Conservation (phyloP, 2,113 vertebrate genomes). For the Mellivora capensis region DNA sequence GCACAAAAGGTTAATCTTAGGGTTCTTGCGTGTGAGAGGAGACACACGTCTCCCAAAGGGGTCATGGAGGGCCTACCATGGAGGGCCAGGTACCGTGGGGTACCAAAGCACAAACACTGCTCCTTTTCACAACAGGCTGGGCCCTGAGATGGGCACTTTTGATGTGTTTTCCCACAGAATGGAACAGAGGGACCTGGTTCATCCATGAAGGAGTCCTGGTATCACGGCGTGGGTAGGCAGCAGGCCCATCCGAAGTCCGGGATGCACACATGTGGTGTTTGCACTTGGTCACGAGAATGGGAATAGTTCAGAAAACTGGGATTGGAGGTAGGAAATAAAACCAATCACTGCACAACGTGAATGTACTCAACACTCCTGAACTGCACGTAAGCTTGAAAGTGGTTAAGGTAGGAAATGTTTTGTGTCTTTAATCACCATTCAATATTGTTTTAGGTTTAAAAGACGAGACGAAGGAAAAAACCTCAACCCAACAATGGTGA, state of each 20-base stretch:
- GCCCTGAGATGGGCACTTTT: neutral
- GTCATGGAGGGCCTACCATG: fast-evolving
- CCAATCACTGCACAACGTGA: no score
- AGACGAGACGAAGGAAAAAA: neutral
- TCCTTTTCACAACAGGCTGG: neutral
- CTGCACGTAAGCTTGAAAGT: neutral
- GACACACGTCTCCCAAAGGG: neutral
- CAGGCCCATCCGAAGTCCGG: neutral
- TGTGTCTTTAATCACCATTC: neutral
- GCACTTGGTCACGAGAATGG: neutral
- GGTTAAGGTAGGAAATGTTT: neutral
- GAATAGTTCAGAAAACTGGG: neutral
- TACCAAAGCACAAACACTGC: neutral
- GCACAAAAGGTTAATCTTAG: neutral
- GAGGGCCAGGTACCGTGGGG: fast-evolving
- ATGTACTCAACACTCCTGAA: neutral
- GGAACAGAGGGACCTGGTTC: neutral
- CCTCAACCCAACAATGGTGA: neutral
- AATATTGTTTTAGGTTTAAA: neutral
- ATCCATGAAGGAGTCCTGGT: neutral
- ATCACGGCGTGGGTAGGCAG: neutral
- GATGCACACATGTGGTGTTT: neutral
- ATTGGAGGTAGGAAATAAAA: neutral
- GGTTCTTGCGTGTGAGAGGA: neutral
- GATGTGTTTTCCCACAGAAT: neutral